Percentiles rank a stretch among this genome's conserved stretches.
phyloP scores from a whole-genome alignment of 2,113 vertebrate genomes.

The Vidua macroura region DNA sequence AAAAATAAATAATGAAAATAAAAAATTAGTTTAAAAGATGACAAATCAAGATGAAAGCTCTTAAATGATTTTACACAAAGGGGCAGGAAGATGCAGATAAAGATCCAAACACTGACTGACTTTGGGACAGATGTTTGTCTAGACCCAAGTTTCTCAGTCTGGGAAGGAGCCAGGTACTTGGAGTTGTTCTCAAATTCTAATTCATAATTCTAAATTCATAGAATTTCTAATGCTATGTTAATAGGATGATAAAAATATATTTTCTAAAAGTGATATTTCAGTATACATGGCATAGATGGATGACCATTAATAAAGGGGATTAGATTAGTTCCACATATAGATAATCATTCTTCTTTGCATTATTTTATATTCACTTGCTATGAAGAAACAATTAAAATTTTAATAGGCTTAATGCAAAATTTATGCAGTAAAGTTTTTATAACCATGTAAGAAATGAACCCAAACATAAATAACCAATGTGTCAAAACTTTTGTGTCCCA shows the following conservation, averaged over 20 bases:
- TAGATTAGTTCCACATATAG: not conserved
- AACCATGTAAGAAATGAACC: not conserved
- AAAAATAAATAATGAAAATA: not conserved
- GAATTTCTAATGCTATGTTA: not conserved
- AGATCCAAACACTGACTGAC: not conserved
- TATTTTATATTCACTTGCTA: not conserved
- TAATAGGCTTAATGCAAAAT: not conserved
- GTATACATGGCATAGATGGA: not conserved
- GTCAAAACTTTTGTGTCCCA: not conserved
- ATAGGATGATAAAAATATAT: not conserved
- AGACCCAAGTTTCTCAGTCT: not conserved
- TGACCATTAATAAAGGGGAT: not conserved
- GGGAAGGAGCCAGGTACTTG: not conserved
- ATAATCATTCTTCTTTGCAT: not conserved
- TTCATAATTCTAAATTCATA: not conserved
- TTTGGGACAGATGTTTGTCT: not conserved
- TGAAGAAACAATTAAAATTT: not conserved
- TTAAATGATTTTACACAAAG: not conserved
- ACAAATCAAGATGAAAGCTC: not conserved
- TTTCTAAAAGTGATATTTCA: not conserved
- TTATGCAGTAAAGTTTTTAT: not conserved
- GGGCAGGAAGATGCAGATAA: not conserved
- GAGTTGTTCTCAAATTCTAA: not conserved
- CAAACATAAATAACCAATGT: not conserved
- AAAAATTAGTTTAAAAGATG: not conserved